A percentile compares a stretch with the other conserved stretches of the same genome.
Evolutionary conservation across 2,888 invertebrate species (phyloP).

Genomic region (Cylindroiulus punctatus): DNA sequence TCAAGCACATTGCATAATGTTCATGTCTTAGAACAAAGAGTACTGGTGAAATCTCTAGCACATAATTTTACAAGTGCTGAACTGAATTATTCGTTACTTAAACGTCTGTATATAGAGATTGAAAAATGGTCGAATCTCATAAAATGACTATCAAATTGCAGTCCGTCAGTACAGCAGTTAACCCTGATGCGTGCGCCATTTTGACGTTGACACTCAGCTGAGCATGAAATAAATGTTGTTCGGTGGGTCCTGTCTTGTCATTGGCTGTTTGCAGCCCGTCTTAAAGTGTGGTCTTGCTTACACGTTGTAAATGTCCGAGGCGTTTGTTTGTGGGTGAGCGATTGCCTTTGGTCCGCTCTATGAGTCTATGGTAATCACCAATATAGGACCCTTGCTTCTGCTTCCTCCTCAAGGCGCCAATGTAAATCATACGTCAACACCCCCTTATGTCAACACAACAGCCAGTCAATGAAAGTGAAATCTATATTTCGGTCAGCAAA

Average conservation of each 20-base stretch:
- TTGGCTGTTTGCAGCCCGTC: constrained; percentile 15
- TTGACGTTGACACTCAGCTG: neutral
- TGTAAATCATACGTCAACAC: constrained; percentile 32
- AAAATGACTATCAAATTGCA: too few species aligned
- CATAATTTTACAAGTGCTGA: too few species aligned
- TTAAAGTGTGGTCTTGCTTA: constrained; percentile 32
- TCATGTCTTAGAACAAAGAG: too few species aligned
- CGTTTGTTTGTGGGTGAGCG: constrained; percentile 32
- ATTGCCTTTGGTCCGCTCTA: constrained; percentile 1
- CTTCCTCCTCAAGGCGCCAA: neutral
- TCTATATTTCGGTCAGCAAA: constrained; percentile 26
- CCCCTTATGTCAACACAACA: constrained; percentile 19
- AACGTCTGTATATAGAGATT: too few species aligned
- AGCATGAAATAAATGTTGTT: neutral
- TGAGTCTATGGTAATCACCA: constrained; percentile 32
- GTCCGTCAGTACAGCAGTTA: too few species aligned
- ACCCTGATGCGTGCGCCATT: neutral
- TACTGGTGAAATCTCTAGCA: too few species aligned
- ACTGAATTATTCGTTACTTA: too few species aligned
- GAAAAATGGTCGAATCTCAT: too few species aligned
- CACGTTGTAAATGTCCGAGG: constrained; percentile 26
- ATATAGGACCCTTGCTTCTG: neutral
- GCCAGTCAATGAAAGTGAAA: constrained; percentile 32
- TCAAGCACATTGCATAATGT: too few species aligned
- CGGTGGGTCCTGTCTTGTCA: constrained; percentile 4